Evolutionary conservation across 30 jellyfish, hydroid and myxozoan genomes (phyloP).

Genomic region (Pelagia noctiluca): DNA sequence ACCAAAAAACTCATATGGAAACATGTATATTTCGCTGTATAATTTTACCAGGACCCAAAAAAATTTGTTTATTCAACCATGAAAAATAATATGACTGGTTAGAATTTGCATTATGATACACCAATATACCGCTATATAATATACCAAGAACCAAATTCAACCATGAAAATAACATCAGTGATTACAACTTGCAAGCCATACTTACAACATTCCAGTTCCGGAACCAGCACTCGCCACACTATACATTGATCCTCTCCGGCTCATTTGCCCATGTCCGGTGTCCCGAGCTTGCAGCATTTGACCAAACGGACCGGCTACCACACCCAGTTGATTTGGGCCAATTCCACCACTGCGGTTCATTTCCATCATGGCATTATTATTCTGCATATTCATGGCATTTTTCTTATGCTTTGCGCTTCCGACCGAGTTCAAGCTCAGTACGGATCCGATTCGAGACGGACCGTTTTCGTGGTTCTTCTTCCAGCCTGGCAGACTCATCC

Average conservation of each 20-base stretch:
- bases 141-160: not conserved
- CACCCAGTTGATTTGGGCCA: conserved; percentile 92
- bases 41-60: not conserved
- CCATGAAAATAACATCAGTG: not conserved
- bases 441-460: conserved; percentile 69
- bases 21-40: too few species aligned
- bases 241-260: conserved; percentile 76
- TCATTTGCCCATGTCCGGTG: conserved; percentile 49
- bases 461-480: conserved; percentile 82
- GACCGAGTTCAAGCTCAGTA: conserved; percentile 76
- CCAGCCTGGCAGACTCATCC: conserved; percentile 83
- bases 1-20: too few species aligned
- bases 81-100: not conserved
- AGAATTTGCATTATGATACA: not conserved
- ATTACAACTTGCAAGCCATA: not conserved
- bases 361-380: conserved; percentile 17
- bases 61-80: not conserved
- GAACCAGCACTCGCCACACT: conserved; percentile 82
- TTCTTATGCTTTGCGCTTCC: conserved; percentile 61
- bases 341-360: conserved; percentile 61
- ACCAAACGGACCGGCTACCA: conserved; percentile 97
- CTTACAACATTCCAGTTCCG: conserved; percentile 83
- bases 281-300: conserved; percentile 91
- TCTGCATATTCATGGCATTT: conserved; percentile 18
- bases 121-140: not conserved